These are phyloP conservation scores for Poecilia picta DNA, from an alignment of 2,797 vertebrate species.

Conservation along the genomic window DNA sequence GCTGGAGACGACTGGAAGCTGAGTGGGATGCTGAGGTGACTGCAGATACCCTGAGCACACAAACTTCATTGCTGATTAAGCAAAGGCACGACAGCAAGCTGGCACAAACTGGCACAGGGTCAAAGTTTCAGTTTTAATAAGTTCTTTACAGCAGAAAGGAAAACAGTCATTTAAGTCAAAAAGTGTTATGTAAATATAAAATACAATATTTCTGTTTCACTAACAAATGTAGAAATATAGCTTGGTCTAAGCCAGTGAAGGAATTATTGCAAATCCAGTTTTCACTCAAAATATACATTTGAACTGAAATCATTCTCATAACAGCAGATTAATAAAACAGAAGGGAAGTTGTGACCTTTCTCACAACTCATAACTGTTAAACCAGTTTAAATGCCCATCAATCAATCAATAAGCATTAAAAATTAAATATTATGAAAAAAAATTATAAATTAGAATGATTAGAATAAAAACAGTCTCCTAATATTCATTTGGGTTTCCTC, in stretches of 20 bases:
- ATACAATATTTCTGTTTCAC: constrained; percentile 68
- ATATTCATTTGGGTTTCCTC: background rate
- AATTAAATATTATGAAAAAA: background rate
- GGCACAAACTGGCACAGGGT: constrained; percentile 52
- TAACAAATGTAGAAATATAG: constrained; percentile 62
- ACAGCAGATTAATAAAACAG: background rate
- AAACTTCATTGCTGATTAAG: constrained; percentile 22
- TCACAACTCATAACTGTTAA: background rate
- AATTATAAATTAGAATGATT: background rate
- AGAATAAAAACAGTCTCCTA: background rate
- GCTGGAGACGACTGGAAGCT: background rate
- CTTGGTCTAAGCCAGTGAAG: constrained; percentile 62
- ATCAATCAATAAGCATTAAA: background rate
- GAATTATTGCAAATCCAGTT: constrained; percentile 49
- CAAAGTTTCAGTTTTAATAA: constrained; percentile 73
- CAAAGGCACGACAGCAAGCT: constrained; percentile 48
- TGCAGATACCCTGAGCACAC: constrained; percentile 15
- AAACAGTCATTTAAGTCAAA: constrained; percentile 75
- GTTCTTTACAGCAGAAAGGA: constrained; percentile 74
- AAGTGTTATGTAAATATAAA: constrained; percentile 83
- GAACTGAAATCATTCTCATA: constrained; percentile 44
- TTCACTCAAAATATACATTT: constrained; percentile 67
- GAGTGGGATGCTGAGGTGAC: background rate
- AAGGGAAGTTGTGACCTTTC: background rate
- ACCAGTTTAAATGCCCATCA: background rate